Percentiles rank a stretch among this genome's conserved stretches.
Conservation (phyloP, 2,888 invertebrate genomes). For the Ptychoptera contaminata region DNA sequence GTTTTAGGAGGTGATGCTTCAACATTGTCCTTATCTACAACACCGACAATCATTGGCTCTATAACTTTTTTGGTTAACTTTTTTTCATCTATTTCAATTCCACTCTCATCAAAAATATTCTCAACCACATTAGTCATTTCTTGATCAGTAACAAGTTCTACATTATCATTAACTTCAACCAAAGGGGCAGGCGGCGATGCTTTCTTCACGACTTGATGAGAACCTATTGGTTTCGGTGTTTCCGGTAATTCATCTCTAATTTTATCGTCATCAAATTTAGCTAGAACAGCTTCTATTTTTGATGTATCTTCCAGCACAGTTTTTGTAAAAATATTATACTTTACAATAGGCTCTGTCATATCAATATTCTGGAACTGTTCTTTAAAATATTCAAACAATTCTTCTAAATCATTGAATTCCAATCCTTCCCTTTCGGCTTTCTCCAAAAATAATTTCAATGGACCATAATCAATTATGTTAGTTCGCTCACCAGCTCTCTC, state of each 20-base stretch:
- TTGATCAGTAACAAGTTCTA: not conserved
- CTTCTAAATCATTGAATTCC: constrained; percentile 10
- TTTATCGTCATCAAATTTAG: not conserved
- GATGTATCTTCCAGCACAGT: not conserved
- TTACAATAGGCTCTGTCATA: no score
- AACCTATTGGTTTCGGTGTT: not conserved
- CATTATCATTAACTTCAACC: not conserved
- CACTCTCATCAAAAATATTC: constrained; percentile 8
- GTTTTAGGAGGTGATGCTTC: not conserved
- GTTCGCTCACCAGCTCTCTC: constrained; percentile 4
- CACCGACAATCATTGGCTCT: constrained; percentile 10
- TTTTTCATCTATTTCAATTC: constrained; percentile 8
- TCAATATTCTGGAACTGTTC: not conserved
- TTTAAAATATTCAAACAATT: constrained; percentile 10
- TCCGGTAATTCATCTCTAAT: not conserved
- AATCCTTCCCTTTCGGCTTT: constrained; percentile 6
- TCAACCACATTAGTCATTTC: constrained; percentile 3
- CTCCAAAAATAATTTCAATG: constrained; percentile 7
- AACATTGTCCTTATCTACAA: constrained; percentile 4
- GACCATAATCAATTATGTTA: constrained; percentile 2
- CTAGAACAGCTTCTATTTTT: not conserved
- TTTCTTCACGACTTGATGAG: not conserved
- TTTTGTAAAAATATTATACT: not conserved
- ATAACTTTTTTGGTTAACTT: constrained; percentile 7
- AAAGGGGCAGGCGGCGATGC: no score